Evolutionary conservation across 1,140 invertebrate genomes (phyloP).

Genomic region (honey bee (Apis mellifera)): DNA sequence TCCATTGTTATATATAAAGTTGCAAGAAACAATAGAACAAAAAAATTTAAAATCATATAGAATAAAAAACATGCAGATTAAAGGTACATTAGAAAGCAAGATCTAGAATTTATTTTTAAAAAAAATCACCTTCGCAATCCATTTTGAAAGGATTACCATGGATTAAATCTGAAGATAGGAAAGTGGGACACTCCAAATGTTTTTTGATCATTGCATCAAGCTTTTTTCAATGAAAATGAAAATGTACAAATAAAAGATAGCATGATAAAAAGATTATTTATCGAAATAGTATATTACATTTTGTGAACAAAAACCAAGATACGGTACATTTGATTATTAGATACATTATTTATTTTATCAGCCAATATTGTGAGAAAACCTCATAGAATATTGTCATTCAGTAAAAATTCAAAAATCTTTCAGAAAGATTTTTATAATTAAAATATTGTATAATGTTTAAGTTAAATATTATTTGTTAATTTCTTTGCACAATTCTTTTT

Average conservation of each 20-base stretch:
- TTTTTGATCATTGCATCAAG: slow-evolving; percentile 10
- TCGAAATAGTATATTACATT: slow-evolving; percentile 60
- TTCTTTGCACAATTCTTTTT: background rate
- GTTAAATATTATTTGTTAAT: background rate
- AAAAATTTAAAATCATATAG: background rate
- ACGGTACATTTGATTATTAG: slow-evolving; percentile 50
- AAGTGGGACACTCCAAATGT: slow-evolving; percentile 23
- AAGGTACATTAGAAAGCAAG: background rate
- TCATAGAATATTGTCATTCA: slow-evolving; percentile 39
- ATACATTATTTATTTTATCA: slow-evolving; percentile 53
- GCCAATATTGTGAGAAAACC: slow-evolving; percentile 34
- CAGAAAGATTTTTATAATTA: background rate
- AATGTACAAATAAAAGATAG: slow-evolving; percentile 54
- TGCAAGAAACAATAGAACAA: background rate
- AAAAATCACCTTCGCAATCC: slow-evolving; percentile 33
- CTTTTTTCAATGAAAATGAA: slow-evolving; percentile 22
- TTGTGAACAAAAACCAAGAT: slow-evolving; percentile 54
- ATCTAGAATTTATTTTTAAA: background rate
- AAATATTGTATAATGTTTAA: background rate
- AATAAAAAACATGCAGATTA: slow-evolving; percentile 31
- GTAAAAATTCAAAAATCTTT: slow-evolving; percentile 19
- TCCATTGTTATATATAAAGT: background rate
- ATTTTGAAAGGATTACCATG: slow-evolving; percentile 9
- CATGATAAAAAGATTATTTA: slow-evolving; percentile 56
- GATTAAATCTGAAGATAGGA: slow-evolving; percentile 22